Evolutionary conservation across 2,113 vertebrate species (phyloP), one percentile per base, ranked within the genome.

Genomic region (Xenus cinereus): DNA sequence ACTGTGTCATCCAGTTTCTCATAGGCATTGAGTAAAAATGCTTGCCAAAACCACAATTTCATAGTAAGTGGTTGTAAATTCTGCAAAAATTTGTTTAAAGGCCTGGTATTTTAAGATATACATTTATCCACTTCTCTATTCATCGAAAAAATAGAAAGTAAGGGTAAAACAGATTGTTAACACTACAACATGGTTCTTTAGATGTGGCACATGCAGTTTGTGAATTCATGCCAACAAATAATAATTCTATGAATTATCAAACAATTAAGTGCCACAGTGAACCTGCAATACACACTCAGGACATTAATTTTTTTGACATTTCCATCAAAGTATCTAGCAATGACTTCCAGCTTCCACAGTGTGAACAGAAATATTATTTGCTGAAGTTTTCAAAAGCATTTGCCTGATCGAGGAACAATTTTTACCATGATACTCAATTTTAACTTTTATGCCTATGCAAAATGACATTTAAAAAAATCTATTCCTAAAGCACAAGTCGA

Each of bases 41-140:
- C 46, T 72, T 89, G 69, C 83, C 89, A 92, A 84, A 64, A 1
- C 39, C 39, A 43, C 69, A 78, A 72, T 84, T 72, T 82, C 68
- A 18, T 35, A 75, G 33, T 45, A 89, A 87, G 0, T 2, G 28
- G 43, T 17, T 59, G n/a, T 67, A 79, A 95, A 84, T 95, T 68
- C 57, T n/a, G 27, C 53, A 87, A 69, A 12, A 84, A 84, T 89
- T 81, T 56, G 9, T 91, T 74, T 68, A 60, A 87, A 76, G 60
- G 5, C 43, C 62, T 91, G 80, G 37, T 39, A 82, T 71, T 89
- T 84, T 20, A 37, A 84, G 41, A 67, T 39, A 30, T 1, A 35
- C 0, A 2, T 78, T 89, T 68, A 81, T 77, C 39, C 74, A 79
- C 37, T 78, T 74, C 59, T 68, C 56, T 75, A 17, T 39, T 78